phyloP scores from a whole-genome alignment of 2,797 vertebrate genomes.

The Acipenser ruthenus region DNA sequence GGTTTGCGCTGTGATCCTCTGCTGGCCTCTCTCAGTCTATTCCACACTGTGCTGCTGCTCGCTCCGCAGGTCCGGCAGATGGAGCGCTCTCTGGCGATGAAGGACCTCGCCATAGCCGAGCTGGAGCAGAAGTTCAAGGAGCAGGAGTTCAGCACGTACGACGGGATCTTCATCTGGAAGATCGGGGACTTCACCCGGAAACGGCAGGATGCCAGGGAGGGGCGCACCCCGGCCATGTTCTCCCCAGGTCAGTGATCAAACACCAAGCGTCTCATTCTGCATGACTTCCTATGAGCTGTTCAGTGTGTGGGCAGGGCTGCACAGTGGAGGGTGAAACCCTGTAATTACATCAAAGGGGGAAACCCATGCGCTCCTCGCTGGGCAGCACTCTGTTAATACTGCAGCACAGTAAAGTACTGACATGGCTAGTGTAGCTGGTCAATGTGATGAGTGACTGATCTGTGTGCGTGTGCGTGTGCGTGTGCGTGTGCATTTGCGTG shows the following conservation, averaged over 20 bases:
- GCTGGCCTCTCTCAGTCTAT: not conserved
- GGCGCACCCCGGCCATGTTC: slow-evolving; percentile 86
- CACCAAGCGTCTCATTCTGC: not conserved
- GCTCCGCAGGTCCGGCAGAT: slow-evolving; percentile 73
- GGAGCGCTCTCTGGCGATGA: slow-evolving; percentile 74
- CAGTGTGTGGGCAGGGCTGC: no score
- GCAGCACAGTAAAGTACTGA: no score
- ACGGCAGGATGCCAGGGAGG: slow-evolving; percentile 80
- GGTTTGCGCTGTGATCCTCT: not conserved
- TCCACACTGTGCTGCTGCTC: not conserved
- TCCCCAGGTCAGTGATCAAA: slow-evolving; percentile 76
- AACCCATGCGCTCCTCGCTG: no score
- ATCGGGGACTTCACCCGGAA: slow-evolving; percentile 80
- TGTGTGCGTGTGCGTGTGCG: no score
- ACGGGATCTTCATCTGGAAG: slow-evolving; percentile 91
- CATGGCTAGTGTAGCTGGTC: no score
- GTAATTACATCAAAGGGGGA: no score
- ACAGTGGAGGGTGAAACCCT: no score
- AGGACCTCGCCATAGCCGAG: slow-evolving; percentile 79
- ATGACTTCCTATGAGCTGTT: not conserved
- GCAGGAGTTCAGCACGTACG: slow-evolving; percentile 77
- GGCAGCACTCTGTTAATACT: no score
- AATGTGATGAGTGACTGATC: no score
- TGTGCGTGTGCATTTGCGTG: not conserved
- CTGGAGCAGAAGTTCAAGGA: slow-evolving; percentile 73